Evolutionary conservation across 2,888 invertebrate genomes (phyloP).

Genomic region (Nomada hirtipes): DNA sequence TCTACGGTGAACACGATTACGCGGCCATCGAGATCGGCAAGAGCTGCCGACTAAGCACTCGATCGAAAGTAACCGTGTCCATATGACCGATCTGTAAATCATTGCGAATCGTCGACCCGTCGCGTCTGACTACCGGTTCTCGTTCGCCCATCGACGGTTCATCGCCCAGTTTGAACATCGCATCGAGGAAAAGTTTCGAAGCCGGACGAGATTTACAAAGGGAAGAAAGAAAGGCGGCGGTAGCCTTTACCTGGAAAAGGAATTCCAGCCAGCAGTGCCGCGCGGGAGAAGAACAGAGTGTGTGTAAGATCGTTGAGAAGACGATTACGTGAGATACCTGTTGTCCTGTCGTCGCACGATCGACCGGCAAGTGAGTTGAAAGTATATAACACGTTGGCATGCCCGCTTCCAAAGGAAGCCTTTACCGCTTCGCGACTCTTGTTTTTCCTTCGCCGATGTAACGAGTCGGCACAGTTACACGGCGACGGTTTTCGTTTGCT

Average conservation of each 20-base stretch:
- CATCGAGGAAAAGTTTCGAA: not conserved
- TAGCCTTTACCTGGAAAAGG: not conserved
- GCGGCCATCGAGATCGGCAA: not conserved
- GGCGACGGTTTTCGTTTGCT: not conserved
- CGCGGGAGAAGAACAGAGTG: constrained; percentile 11
- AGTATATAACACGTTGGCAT: not conserved
- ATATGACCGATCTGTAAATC: constrained; percentile 18
- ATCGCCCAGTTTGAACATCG: not conserved
- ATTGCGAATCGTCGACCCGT: constrained; percentile 9
- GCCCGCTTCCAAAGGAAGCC: not conserved
- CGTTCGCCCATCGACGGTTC: not conserved
- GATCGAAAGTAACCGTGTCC: not conserved
- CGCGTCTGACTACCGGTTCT: not conserved
- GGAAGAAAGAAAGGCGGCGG: not conserved
- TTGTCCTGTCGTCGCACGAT: constrained; percentile 18
- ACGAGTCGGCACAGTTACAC: not conserved
- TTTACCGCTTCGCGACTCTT: constrained; percentile 1
- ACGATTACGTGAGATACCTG: constrained; percentile 23
- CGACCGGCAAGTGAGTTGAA: constrained; percentile 40
- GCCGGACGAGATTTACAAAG: not conserved
- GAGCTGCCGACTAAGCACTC: not conserved
- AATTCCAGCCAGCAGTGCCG: constrained; percentile 1
- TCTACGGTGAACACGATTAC: not conserved
- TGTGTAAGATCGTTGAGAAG: constrained; percentile 23
- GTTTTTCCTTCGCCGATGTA: constrained; percentile 5